Conservation (phyloP, 2,113 vertebrate genomes). For the Grus americana region DNA sequence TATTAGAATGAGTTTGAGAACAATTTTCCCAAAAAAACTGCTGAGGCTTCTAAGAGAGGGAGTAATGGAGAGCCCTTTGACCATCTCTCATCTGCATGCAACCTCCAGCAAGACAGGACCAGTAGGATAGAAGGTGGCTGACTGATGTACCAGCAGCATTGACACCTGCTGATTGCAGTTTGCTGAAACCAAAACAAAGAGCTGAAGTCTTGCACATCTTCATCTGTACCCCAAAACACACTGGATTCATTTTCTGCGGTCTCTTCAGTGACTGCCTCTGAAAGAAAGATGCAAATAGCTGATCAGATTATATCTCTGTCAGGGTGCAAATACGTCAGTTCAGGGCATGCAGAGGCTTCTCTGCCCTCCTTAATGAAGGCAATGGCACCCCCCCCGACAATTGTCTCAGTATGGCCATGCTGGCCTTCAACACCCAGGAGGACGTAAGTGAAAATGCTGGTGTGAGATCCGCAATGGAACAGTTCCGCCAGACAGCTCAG, state of each 20-base stretch:
- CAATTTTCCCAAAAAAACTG: background rate
- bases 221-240: background rate
- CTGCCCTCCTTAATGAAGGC: background rate
- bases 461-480: background rate
- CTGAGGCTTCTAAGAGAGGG: background rate
- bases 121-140: background rate
- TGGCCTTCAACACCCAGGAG: background rate
- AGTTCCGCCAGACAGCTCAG: background rate
- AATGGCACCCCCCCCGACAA: background rate
- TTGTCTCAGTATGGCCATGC: fast-evolving
- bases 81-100: background rate
- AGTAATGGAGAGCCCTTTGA: background rate
- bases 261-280: background rate
- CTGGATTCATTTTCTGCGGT: background rate
- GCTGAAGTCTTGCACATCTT: background rate
- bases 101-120: background rate
- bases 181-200: background rate
- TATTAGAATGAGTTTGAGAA: background rate
- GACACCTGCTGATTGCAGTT: background rate
- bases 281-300: background rate
- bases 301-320: background rate
- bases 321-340: background rate
- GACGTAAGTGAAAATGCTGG: background rate
- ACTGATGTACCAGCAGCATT: background rate
- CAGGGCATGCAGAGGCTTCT: background rate